Percentiles rank a stretch among this genome's conserved stretches.
These are phyloP conservation scores for Cataglyphis altisquamis DNA, from an alignment of 2,888 invertebrate species.

Conservation along the genomic window DNA sequence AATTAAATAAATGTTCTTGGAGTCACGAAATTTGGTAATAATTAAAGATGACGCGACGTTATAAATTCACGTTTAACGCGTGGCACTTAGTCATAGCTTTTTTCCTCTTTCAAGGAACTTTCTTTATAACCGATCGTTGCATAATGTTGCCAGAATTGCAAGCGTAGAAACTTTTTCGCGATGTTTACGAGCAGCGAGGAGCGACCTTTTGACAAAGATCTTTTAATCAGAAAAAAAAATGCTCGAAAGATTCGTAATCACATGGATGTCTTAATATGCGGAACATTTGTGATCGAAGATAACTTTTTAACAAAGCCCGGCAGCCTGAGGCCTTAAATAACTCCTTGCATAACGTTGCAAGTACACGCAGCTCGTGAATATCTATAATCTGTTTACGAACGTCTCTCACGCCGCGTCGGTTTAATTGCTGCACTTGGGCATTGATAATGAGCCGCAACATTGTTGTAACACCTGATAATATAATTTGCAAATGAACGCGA, in stretches of 20 bases:
- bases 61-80: constrained; percentile 14
- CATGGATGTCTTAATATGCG: background rate
- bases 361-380: constrained; percentile 15
- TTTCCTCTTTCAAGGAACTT: background rate
- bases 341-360: constrained; percentile 62
- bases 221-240: background rate
- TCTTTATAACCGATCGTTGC: constrained; percentile 21
- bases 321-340: constrained; percentile 47
- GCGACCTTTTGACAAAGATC: background rate
- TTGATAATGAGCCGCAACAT: constrained; percentile 59
- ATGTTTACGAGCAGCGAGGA: constrained; percentile 26
- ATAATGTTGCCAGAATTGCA: constrained; percentile 42
- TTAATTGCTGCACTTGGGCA: constrained; percentile 60
- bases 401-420: constrained; percentile 21
- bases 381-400: constrained; percentile 71
- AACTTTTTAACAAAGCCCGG: constrained; percentile 41
- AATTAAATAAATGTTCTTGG: background rate
- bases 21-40: background rate
- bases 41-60: background rate
- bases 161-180: constrained; percentile 29
- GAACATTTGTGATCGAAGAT: constrained; percentile 38
- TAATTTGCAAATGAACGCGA: constrained; percentile 4
- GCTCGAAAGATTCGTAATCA: constrained; percentile 19
- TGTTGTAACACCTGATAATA: constrained; percentile 69
- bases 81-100: background rate